Percentiles rank a stretch among this genome's conserved stretches.
Conservation (phyloP, 1,140 invertebrate species). For the Macrocentrus cingulum region DNA sequence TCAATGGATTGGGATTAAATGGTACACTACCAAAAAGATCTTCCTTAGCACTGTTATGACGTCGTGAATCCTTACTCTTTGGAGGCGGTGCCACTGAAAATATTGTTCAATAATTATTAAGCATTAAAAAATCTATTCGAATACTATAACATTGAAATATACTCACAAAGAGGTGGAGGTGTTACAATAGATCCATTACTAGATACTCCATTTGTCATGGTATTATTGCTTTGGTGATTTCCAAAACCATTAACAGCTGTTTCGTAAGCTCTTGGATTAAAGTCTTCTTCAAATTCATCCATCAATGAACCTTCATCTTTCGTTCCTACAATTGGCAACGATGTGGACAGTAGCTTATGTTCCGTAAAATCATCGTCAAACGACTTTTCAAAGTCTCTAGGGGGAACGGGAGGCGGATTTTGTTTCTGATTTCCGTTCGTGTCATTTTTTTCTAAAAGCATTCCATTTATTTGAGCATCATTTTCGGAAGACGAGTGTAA, state of each 20-base stretch:
- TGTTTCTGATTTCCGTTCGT: conserved; percentile 48
- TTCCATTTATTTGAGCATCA: conserved; percentile 41
- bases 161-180: conserved; percentile 68
- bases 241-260: conserved; percentile 55
- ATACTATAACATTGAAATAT: not conserved
- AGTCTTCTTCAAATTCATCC: conserved; percentile 77
- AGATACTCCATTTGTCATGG: conserved; percentile 45
- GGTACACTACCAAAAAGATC: conserved; percentile 64
- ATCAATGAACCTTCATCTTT: conserved; percentile 81
- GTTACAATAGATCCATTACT: conserved; percentile 44
- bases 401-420: conserved; percentile 67
- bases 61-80: conserved; percentile 72
- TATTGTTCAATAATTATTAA: conserved; percentile 14
- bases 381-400: conserved; percentile 65
- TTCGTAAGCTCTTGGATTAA: conserved; percentile 76
- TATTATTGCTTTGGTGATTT: conserved; percentile 54
- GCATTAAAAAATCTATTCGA: conserved; percentile 1
- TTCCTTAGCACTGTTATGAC: conserved; percentile 60
- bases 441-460: conserved; percentile 33
- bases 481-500: conserved; percentile 35
- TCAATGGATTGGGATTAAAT: conserved; percentile 59
- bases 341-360: conserved; percentile 38
- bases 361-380: conserved; percentile 57
- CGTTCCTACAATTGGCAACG: conserved; percentile 70
- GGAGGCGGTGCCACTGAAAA: conserved; percentile 75